Evolutionary conservation across 2,888 invertebrate genomes (phyloP), one percentile per base, ranked within the genome.

Genomic region (Diarsia rubi): DNA sequence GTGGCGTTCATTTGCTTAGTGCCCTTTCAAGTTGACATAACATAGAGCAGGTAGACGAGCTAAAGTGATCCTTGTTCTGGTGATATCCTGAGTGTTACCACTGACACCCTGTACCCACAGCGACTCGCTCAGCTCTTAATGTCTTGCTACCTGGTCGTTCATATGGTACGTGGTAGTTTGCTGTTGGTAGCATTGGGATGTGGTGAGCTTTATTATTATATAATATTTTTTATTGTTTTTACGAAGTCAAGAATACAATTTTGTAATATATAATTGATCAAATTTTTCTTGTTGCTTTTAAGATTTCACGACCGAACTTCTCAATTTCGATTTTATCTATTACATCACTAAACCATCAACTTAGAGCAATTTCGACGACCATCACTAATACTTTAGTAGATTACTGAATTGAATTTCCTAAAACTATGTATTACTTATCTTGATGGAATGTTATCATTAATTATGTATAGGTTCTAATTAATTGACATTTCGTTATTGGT

Each of bases 1-100:
- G 94, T 95, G 96, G 95, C 93, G 93, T 95, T 95, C 92, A 94
- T 95, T 95, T 94, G 95, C 95, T 95, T 96, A 95, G 94, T 96
- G 95, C 94, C 95, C 95, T 94, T 93, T 94, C 90, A 90, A 91
- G 91, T 93, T 91, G 91, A 92, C 90, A 81, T 91, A 90, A 88
- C 82, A 89, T 92, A 91, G 87, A 89, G 87, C 90, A 82, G 87
- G 86, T 89, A 88, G 88, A 86, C 73, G 76, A 85, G 87, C 87
- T 84, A 68, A 90, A 90, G 91, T 90, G 90, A 90, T 91, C 91
- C 91, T 90, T 90, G 89, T 93, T 90, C 91, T 90, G 92, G 94
- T 94, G 94, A 93, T 94, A 93, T 93, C 93, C 91, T 90, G 75
- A 86, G 86, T 85, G 86, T 88, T 86, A 88, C 88, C 83, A 75